Base-by-base conservation (phyloP, 2,113 vertebrate genomes). In the Symphodus melops region DNA sequence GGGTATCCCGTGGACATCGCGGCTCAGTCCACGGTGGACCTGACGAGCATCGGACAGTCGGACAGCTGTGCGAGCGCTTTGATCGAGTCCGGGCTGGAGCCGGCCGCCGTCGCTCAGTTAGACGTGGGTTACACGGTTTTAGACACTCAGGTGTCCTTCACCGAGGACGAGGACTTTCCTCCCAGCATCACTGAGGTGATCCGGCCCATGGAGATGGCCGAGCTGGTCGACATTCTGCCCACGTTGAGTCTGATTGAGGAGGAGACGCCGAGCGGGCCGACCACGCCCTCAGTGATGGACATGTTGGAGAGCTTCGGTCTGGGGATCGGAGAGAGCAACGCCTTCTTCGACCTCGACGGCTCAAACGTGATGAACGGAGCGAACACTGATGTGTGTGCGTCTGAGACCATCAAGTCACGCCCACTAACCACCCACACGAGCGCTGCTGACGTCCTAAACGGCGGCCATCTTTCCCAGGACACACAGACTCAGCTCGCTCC, bases 1-100 rank as follows among this genome's bases (percentile, higher is more conserved):
- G 92, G 91, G 0, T 93, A 92, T 77, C 91, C 91, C 0, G 89
- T 92, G 1, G 90, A 92, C 79, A 83, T 91, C 42, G 74, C 28
- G 21, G 23, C 68, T 25, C 85, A 84, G 5, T 86, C 87, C 0
- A 60, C 72, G 0, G 3, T 75, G 1, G 91, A 90, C 60, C 10
- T 90, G 71, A 81, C 83, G 0, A 75, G 51, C 75, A 48, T 76
- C 0, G 69, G 58, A 10, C 78, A 64, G 19, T 60, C 88, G 2
- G 88, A 89, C n/a, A 87, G 23, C 49, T 83, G 77, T 12, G 63
- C 74, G 1, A 71, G 28, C 14, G 20, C 75, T 59, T 72, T 91
- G 5, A 57, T 81, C 0, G 82, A 85, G 14, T 65, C 88, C 3
- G 87, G 78, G 37, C 75, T 89, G 0, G 79, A 87, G 37, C 72